Conservation (phyloP, 2,797 vertebrate genomes). For the Lateolabrax maculatus region DNA sequence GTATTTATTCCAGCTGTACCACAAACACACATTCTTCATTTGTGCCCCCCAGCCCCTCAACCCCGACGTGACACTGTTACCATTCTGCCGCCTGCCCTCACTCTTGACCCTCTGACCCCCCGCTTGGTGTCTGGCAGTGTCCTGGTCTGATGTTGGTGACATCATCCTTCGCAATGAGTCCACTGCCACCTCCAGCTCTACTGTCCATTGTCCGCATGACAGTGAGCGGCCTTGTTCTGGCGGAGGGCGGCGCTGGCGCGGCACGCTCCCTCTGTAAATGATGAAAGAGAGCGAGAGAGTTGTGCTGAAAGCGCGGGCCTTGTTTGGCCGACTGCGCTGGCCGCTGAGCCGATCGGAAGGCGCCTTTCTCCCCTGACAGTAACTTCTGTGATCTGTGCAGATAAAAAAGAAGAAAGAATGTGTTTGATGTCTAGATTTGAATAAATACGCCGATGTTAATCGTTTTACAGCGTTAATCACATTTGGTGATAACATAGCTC, state of each 20-base stretch:
- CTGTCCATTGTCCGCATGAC: constrained; percentile 73
- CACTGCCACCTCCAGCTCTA: constrained; percentile 70
- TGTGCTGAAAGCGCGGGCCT: constrained; percentile 60
- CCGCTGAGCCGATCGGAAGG: constrained; percentile 60
- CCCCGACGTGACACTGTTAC: constrained; percentile 35
- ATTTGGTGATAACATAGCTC: constrained; percentile 59
- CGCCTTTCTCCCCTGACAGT: constrained; percentile 72
- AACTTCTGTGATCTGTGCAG: constrained; percentile 71
- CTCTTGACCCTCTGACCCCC: constrained; percentile 64
- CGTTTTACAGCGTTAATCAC: constrained; percentile 71
- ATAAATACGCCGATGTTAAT: constrained; percentile 76
- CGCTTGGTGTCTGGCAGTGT: constrained; percentile 53
- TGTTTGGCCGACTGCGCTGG: constrained; percentile 61
- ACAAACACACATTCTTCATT: constrained; percentile 40
- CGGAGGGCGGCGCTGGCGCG: constrained; percentile 48
- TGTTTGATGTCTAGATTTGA: constrained; percentile 76
- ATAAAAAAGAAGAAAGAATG: constrained; percentile 74
- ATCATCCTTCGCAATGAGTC: constrained; percentile 75
- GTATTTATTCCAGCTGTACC: constrained; percentile 39
- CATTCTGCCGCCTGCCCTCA: constrained; percentile 52
- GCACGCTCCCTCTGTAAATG: constrained; percentile 83
- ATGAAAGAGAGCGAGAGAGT: constrained; percentile 71
- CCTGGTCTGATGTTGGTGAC: constrained; percentile 65
- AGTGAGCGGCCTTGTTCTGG: constrained; percentile 70
- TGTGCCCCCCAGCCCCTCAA: constrained; percentile 16